Evolutionary conservation across 2,888 invertebrate species (phyloP), one percentile per base, ranked within the genome.

Genomic region (Unio pictorum): DNA sequence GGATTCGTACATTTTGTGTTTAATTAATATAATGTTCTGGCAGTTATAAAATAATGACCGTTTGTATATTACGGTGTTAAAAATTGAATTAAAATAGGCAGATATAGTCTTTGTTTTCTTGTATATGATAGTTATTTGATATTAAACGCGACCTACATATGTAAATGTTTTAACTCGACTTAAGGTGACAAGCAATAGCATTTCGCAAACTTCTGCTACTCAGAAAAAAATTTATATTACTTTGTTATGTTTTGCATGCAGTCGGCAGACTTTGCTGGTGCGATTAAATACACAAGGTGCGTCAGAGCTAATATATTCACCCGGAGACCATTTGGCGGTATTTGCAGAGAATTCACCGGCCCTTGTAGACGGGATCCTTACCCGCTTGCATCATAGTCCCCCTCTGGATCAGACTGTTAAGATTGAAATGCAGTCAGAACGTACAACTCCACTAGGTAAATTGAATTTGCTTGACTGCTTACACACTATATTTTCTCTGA

Each of bases 241-340:
- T 34, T 34, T 34, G 7, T 34, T 34, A 7, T 34, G 30, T 34
- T 34, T 34, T 34, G 30, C 7, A 0, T 34, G 2, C 93, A 95
- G 84, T 92, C 93, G 87, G 90, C 92, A 84, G 91, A 91, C 91
- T 4, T 87, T 92, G 69, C 87, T 92, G 54, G 86, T 92, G 26
- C 90, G 91, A 65, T 81, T 93, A 23, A 90, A 90, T 54, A 90
- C 90, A 20, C 72, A 80, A 15, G 81, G 84, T 61, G 80, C 85
- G 7, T 74, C 76, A 3, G 84, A 84, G 23, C 90, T 95, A 30
- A 90, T 92, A 54, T 97, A 97, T 84, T 93, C 94, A 70, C 97
- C 97, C 0, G 98, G 98, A 0, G 98, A 98, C 90, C 98, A 98
- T 88, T 93, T 98, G 56, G 97, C 96, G 18, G 95, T 98, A 69